These are phyloP conservation scores for Sinocyclocheilus anophthalmus DNA, from an alignment of 2,113 vertebrate genomes.

Conservation along the genomic window DNA sequence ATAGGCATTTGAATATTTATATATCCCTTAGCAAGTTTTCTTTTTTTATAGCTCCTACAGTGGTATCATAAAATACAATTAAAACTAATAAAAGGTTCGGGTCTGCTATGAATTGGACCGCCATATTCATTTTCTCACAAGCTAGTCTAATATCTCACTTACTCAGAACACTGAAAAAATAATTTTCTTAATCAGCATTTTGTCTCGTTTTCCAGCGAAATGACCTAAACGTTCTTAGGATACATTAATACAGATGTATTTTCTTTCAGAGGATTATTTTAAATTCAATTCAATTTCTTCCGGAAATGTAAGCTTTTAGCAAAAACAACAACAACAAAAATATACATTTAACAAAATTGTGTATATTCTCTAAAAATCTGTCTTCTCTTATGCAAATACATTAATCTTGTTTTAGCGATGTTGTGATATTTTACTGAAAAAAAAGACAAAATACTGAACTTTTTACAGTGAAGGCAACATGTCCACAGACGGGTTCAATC, in stretches of 20 bases:
- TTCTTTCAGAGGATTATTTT: background rate
- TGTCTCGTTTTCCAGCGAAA: background rate
- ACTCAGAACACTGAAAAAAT: background rate
- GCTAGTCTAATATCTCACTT: background rate
- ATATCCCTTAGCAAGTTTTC: slow-evolving; percentile 24
- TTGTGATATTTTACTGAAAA: background rate
- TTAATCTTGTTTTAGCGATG: background rate
- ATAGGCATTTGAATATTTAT: slow-evolving; percentile 57
- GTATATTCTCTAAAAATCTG: background rate
- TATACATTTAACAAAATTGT: too few species aligned
- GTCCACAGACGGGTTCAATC: background rate
- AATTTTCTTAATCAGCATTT: background rate
- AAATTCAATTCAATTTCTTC: background rate
- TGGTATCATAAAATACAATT: slow-evolving; percentile 45
- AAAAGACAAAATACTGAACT: background rate
- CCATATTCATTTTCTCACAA: background rate
- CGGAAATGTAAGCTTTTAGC: background rate
- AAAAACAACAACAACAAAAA: background rate
- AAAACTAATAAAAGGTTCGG: slow-evolving; percentile 36
- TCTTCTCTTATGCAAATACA: background rate
- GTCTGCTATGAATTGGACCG: background rate
- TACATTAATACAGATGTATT: background rate
- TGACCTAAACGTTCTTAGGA: background rate
- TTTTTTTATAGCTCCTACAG: slow-evolving; percentile 6
- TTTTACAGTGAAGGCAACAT: background rate